A percentile compares a stretch with the other conserved stretches of the same genome.
Conservation (phyloP, 2,888 invertebrate genomes). For the Diabrotica balteata region DNA sequence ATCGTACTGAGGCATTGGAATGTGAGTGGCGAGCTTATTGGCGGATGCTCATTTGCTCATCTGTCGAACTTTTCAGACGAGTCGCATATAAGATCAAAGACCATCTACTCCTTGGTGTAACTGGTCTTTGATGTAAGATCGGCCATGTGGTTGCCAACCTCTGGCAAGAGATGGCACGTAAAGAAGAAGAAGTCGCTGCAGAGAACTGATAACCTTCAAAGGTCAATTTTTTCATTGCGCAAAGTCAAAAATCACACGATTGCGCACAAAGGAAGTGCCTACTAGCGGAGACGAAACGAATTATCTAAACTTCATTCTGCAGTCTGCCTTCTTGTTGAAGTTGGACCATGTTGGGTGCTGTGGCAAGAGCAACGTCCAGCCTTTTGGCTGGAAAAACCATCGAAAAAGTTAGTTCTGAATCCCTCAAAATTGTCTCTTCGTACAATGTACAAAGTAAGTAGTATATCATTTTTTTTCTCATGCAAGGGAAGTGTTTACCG, state of each 20-base stretch:
- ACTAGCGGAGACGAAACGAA: conserved; percentile 14
- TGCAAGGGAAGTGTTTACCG: conserved; percentile 7
- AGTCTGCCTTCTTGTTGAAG: conserved; percentile 27
- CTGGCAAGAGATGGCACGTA: no score
- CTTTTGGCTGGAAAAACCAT: conserved; percentile 68
- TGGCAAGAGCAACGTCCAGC: conserved; percentile 68
- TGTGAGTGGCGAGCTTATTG: no score
- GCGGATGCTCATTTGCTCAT: no score
- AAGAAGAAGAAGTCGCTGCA: not conserved
- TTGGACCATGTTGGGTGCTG: conserved; percentile 68
- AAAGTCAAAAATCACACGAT: not conserved
- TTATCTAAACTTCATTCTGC: conserved; percentile 15
- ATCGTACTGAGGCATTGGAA: no score
- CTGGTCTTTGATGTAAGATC: no score
- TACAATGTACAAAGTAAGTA: conserved; percentile 58
- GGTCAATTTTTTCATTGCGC: not conserved
- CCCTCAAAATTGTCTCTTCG: conserved; percentile 65
- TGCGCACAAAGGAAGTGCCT: conserved; percentile 31
- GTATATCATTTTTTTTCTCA: conserved; percentile 19
- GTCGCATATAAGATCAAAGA: no score
- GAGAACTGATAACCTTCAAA: no score
- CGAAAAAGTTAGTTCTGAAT: conserved; percentile 68
- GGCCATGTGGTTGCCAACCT: no score
- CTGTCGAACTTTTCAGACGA: no score
- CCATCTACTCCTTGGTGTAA: no score